Conservation (phyloP, 2,797 vertebrate genomes). For the Ctenopoma kingsleyae region DNA sequence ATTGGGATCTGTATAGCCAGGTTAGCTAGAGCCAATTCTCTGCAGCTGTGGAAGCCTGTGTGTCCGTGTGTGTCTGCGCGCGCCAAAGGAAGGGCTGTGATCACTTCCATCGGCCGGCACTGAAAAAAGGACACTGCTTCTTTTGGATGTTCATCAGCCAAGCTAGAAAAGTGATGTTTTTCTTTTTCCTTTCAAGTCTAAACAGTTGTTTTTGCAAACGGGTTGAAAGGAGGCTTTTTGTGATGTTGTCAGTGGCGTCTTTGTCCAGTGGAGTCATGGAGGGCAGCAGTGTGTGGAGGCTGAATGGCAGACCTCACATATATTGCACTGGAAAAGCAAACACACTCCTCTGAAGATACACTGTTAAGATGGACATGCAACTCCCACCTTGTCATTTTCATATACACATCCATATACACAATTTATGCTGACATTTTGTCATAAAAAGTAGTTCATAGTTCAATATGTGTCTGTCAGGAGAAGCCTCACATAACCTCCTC, state of each 20-base stretch:
- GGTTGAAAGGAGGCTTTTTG: constrained; percentile 56
- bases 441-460: neutral
- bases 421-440: neutral
- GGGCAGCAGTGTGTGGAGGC: constrained; percentile 50
- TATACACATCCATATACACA: neutral
- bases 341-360: constrained; percentile 34
- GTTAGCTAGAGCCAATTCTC: constrained; percentile 31
- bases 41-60: constrained; percentile 33
- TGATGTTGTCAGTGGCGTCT: constrained; percentile 66
- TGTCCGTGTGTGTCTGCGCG: constrained; percentile 18
- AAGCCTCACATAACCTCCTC: neutral
- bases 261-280: constrained; percentile 56
- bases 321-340: constrained; percentile 65
- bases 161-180: constrained; percentile 28
- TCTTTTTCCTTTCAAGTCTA: constrained; percentile 46
- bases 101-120: constrained; percentile 29
- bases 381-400: constrained; percentile 9
- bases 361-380: constrained; percentile 12
- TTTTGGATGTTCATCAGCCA: constrained; percentile 47
- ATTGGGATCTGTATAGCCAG: constrained; percentile 40
- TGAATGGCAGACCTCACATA: constrained; percentile 39
- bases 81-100: constrained; percentile 38
- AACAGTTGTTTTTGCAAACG: constrained; percentile 58
- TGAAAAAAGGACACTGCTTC: constrained; percentile 25
- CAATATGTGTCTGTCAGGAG: neutral